Conservation (phyloP, 2,113 vertebrate species). For the Cacatua alba region DNA sequence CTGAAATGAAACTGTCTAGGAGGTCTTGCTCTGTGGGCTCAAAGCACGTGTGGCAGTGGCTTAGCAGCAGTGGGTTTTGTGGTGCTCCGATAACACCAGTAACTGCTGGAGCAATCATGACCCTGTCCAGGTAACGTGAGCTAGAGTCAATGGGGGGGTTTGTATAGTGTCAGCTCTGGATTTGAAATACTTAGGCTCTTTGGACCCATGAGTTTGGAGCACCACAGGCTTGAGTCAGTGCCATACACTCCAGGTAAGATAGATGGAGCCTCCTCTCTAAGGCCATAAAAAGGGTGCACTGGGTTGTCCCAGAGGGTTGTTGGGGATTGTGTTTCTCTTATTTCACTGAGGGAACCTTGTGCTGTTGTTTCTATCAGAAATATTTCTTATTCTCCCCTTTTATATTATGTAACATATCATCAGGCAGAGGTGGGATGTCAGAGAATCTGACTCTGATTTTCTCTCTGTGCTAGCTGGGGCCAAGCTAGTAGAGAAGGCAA, state of each 20-base stretch:
- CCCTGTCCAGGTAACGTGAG: background rate
- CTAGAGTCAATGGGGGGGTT: background rate
- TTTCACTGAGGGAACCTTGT: background rate
- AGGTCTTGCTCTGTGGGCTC: background rate
- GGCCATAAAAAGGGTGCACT: background rate
- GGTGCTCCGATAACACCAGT: rapidly evolving
- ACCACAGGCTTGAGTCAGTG: background rate
- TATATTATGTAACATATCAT: rapidly evolving
- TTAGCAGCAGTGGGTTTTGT: background rate
- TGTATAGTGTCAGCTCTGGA: background rate
- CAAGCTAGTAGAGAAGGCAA: background rate
- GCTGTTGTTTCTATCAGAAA: background rate
- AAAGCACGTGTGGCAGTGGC: rapidly evolving
- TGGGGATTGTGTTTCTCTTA: rapidly evolving
- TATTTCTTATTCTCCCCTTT: background rate
- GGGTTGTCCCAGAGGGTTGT: background rate
- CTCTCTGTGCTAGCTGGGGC: background rate
- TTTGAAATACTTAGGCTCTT: background rate
- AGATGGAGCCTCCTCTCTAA: background rate
- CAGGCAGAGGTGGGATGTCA: background rate
- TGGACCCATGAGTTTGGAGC: background rate
- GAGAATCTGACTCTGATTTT: background rate
- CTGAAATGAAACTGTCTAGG: background rate
- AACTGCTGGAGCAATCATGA: background rate
- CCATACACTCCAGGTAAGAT: background rate